These are phyloP conservation scores for Lasioglossum figueresi DNA, from an alignment of 2,888 invertebrate genomes.

Conservation along the genomic window DNA sequence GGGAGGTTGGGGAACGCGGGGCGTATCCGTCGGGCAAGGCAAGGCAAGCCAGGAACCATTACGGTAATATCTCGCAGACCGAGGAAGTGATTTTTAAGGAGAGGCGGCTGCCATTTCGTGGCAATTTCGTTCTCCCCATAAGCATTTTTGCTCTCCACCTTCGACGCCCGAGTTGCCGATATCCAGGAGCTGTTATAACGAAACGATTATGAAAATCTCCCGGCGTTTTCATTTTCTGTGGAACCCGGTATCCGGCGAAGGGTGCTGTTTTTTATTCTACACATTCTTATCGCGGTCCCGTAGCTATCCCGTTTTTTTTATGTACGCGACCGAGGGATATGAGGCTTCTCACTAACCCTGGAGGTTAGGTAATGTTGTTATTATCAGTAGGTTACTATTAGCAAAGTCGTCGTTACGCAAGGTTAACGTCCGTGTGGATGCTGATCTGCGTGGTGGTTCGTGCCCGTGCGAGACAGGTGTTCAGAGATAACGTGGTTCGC, in stretches of 20 bases:
- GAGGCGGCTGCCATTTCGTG: slow-evolving; percentile 68
- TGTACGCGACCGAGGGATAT: not conserved
- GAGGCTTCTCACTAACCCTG: not conserved
- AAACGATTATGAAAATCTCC: slow-evolving; percentile 77
- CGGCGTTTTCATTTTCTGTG: slow-evolving; percentile 65
- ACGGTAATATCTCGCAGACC: slow-evolving; percentile 70
- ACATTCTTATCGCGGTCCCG: not conserved
- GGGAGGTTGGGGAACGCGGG: not conserved
- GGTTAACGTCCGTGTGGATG: not conserved
- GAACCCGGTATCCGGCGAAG: not conserved
- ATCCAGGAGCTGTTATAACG: slow-evolving; percentile 47
- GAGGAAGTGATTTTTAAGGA: slow-evolving; percentile 77
- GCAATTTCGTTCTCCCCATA: slow-evolving; percentile 71
- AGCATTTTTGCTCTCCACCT: slow-evolving; percentile 58
- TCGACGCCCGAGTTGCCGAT: slow-evolving; percentile 42
- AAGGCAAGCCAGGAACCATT: slow-evolving; percentile 66
- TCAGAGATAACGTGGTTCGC: not conserved
- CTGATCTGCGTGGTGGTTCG: not conserved
- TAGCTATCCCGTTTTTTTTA: not conserved
- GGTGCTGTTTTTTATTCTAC: not conserved
- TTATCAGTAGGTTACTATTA: not conserved
- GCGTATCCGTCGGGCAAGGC: slow-evolving; percentile 42
- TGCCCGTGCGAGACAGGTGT: not conserved
- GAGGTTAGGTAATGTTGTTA: slow-evolving; percentile 1
- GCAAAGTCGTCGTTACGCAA: not conserved